phyloP scores from a whole-genome alignment of 2,797 vertebrate genomes.

The Columba guinea region DNA sequence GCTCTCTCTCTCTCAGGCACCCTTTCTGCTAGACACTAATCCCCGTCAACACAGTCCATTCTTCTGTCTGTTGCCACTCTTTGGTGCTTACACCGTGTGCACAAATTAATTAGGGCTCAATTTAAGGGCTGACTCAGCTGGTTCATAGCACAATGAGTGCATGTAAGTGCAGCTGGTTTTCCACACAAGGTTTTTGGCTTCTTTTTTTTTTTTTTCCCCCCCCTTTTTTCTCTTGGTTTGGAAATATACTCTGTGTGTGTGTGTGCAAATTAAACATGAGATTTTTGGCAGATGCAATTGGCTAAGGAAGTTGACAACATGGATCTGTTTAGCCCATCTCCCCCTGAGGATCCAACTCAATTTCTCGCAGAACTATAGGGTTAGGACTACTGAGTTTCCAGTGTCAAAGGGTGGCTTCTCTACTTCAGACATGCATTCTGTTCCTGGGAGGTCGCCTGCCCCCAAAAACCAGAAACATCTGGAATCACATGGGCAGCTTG shows the following conservation, averaged over 20 bases:
- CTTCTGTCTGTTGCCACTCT: conserved; percentile 31
- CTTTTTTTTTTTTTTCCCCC: not conserved
- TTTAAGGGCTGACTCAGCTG: conserved; percentile 44
- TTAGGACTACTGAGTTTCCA: conserved; percentile 53
- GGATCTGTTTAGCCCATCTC: conserved; percentile 20
- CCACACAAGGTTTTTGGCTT: not conserved
- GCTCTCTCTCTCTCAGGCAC: conserved; percentile 30
- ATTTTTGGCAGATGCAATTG: conserved; percentile 28
- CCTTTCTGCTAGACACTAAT: conserved; percentile 28
- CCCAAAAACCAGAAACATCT: conserved; percentile 62
- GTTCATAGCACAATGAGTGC: not conserved
- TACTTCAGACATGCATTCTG: conserved; percentile 53
- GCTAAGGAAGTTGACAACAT: not conserved
- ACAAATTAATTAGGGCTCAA: conserved; percentile 38
- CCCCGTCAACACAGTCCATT: not conserved
- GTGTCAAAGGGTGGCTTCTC: conserved; percentile 45
- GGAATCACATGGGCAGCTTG: conserved; percentile 62
- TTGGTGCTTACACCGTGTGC: conserved; percentile 14
- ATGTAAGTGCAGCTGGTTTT: conserved; percentile 41
- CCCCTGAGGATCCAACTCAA: conserved; percentile 7
- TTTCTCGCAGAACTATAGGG: conserved; percentile 35
- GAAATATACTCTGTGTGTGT: not conserved
- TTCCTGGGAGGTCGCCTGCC: conserved; percentile 63
- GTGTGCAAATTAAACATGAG: not conserved
- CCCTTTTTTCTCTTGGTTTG: not conserved